Conservation (phyloP, 2,797 vertebrate genomes). For the Podarcis siculus region DNA sequence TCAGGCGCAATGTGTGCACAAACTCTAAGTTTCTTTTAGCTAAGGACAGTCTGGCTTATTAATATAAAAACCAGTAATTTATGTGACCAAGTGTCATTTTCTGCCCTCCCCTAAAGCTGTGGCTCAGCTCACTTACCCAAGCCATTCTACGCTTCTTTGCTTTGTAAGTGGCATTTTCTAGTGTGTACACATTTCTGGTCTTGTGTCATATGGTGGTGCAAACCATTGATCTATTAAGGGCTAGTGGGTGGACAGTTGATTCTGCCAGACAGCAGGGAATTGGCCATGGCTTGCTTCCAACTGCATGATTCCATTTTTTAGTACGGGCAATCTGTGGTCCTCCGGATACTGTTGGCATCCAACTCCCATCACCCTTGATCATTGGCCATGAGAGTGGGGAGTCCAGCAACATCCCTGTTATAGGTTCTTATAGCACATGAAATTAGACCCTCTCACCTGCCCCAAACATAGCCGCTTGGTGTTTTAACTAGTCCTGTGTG, state of each 20-base stretch:
- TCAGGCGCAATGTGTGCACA: not conserved
- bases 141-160: not conserved
- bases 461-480: not conserved
- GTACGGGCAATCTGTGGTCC: too few species aligned
- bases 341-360: too few species aligned
- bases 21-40: not conserved
- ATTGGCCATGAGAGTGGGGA: too few species aligned
- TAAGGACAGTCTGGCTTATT: not conserved
- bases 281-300: not conserved
- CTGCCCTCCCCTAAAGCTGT: not conserved
- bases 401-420: too few species aligned
- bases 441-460: not conserved
- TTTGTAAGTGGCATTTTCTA: not conserved
- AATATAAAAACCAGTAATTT: not conserved
- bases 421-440: not conserved
- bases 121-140: not conserved
- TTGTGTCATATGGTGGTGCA: not conserved
- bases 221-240: not conserved
- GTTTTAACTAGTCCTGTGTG: not conserved
- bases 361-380: too few species aligned
- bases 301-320: not conserved
- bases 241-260: not conserved
- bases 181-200: not conserved
- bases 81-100: not conserved
- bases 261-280: not conserved